Base-by-base conservation (phyloP, 1,140 invertebrate species). In the Procambarus clarkii region DNA sequence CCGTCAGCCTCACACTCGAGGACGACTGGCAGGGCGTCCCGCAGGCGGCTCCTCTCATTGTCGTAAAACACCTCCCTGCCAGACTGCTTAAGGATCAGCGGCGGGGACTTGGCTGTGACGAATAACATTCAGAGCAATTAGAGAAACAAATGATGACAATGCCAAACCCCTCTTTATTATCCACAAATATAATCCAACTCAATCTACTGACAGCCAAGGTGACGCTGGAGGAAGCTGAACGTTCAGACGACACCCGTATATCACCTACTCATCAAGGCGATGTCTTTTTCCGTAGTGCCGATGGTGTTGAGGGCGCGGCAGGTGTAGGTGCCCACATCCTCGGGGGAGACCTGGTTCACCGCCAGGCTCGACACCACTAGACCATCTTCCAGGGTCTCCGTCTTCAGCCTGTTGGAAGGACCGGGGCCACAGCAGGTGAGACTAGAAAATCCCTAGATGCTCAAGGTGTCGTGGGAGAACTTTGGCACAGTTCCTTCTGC, bases 1-100 rank as follows among this genome's bases (percentile, higher is more conserved):
- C 92, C 92, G 0, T 85, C 83, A 4, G 89, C 91, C 64, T 86
- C 88, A 24, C 92, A 93, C 78, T 93, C 92, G 9, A 93, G 34
- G 13, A 91, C 83, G 0, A 92, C 50, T 2, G 92, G 92, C n/a
- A 93, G 78, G 48, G 90, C 92, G 79, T 82, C 81, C 15, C 92
- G 54, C 45, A 71, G 60, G 34, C 45, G 81, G 50, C 21, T 50
- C 44, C 86, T 78, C 34, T 90, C 64, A 18, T 83, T 82, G 21
- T 92, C 83, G 71, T 93, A 93, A 15, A 92, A 71, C 8, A 92
- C 82, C n/a, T 92, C 88, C 0, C 54, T 71, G 45, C 86, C 60
- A 3, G 87, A 87, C 78, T 92, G 91, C 34, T 60, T 90, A 7
- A 81, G 11, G 64, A 93, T 93, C 58, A 88, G 58, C 7, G 92